Evolutionary conservation across 1,140 invertebrate species (phyloP).

Genomic region (Aleiodes sp.): DNA sequence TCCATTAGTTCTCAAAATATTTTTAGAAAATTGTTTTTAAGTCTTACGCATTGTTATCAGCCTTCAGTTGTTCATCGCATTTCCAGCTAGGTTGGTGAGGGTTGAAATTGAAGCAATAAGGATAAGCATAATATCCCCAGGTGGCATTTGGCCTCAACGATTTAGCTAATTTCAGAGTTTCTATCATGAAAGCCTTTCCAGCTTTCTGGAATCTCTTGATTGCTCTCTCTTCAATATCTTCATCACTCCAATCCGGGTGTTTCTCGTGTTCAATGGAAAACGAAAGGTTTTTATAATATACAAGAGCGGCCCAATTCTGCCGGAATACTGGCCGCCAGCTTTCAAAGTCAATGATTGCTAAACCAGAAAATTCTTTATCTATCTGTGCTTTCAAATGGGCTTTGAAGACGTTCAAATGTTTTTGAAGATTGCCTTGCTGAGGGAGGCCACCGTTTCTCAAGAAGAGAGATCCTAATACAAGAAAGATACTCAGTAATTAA

Average conservation of each 20-base stretch:
- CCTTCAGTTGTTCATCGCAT: constrained; percentile 65
- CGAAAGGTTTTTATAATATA: constrained; percentile 73
- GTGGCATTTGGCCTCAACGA: constrained; percentile 72
- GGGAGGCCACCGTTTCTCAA: constrained; percentile 81
- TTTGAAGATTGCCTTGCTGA: constrained; percentile 74
- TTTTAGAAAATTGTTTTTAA: too few species aligned
- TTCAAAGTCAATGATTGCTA: constrained; percentile 85
- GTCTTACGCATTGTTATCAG: constrained; percentile 74
- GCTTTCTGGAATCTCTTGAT: constrained; percentile 69
- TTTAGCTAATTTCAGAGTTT: constrained; percentile 72
- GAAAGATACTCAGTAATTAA: too few species aligned
- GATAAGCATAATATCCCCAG: constrained; percentile 87
- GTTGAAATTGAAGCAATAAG: constrained; percentile 80
- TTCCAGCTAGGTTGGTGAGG: constrained; percentile 61
- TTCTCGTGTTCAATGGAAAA: constrained; percentile 67
- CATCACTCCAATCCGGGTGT: constrained; percentile 71
- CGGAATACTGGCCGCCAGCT: constrained; percentile 82
- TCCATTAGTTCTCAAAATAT: too few species aligned
- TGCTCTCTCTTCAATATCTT: constrained; percentile 68
- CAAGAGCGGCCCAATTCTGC: constrained; percentile 75
- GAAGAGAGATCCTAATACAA: constrained; percentile 41
- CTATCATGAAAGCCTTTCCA: constrained; percentile 73
- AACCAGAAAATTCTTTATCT: constrained; percentile 71
- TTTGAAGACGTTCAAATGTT: constrained; percentile 71
- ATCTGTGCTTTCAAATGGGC: constrained; percentile 69